Percentiles rank a stretch among this genome's conserved stretches.
These are phyloP conservation scores for Spisula subtruncata DNA, from an alignment of 2,888 invertebrate species.

Conservation along the genomic window DNA sequence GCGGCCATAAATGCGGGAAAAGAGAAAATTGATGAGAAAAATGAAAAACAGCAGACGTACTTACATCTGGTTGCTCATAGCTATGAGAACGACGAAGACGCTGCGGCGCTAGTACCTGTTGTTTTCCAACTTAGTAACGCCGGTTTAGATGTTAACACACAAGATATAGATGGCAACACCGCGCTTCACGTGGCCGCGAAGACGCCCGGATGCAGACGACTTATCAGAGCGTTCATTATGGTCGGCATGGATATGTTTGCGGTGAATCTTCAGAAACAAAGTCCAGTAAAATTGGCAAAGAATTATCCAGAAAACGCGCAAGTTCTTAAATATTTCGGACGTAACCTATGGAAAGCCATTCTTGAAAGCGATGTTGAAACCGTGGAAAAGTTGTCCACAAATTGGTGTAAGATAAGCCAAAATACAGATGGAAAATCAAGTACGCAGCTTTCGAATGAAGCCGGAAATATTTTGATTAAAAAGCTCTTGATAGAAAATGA, in stretches of 20 bases:
- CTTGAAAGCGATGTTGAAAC: constrained; percentile 32
- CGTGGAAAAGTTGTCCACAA: constrained; percentile 24
- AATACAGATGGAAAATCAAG: constrained; percentile 28
- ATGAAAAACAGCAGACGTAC: constrained; percentile 45
- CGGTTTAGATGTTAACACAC: constrained; percentile 52
- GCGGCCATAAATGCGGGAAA: constrained; percentile 38
- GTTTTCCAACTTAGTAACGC: constrained; percentile 64
- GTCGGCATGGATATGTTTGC: constrained; percentile 56
- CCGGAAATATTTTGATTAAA: constrained; percentile 11
- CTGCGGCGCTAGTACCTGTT: constrained; percentile 57
- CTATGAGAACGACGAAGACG: constrained; percentile 45
- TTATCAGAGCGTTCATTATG: constrained; percentile 57
- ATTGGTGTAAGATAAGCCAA: constrained; percentile 57
- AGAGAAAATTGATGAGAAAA: constrained; percentile 46
- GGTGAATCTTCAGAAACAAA: constrained; percentile 34
- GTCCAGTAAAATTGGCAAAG: constrained; percentile 44
- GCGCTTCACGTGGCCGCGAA: constrained; percentile 60
- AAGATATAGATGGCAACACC: constrained; percentile 59
- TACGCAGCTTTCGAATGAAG: constrained; percentile 31
- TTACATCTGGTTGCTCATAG: constrained; percentile 54
- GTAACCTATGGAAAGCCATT: constrained; percentile 57
- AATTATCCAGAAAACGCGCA: constrained; percentile 31
- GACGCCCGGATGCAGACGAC: constrained; percentile 21
- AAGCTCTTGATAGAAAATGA: not conserved
- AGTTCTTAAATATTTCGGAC: constrained; percentile 39